Evolutionary conservation across 2,113 vertebrate genomes (phyloP).

Genomic region (Corythornis vintsioides): DNA sequence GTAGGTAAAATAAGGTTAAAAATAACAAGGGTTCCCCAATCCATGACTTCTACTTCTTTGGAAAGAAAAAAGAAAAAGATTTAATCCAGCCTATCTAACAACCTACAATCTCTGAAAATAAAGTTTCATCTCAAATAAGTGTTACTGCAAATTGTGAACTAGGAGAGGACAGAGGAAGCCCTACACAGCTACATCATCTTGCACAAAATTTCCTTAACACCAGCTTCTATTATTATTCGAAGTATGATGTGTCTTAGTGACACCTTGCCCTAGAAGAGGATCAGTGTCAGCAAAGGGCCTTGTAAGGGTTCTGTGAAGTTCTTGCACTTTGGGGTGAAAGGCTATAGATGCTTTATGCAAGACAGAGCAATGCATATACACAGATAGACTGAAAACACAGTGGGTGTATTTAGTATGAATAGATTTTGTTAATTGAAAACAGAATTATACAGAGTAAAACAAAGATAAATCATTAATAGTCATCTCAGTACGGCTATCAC

Average conservation of each 20-base stretch:
- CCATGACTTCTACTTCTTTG: not conserved
- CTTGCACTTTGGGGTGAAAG: not conserved
- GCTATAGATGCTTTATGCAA: not conserved
- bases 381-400: not conserved
- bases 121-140: not conserved
- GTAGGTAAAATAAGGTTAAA: not conserved
- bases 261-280: not conserved
- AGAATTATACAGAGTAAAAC: not conserved
- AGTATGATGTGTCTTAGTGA: not conserved
- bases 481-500: not conserved
- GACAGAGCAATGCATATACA: not conserved
- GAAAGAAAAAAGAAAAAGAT: not conserved
- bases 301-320: not conserved
- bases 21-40: not conserved
- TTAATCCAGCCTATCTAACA: not conserved
- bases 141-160: not conserved
- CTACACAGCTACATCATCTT: not conserved
- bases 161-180: not conserved
- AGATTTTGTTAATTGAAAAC: not conserved
- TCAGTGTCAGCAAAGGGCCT: not conserved
- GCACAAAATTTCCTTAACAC: not conserved
- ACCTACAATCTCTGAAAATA: not conserved
- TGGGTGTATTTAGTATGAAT: accelerated
- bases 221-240: not conserved
- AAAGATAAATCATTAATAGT: not conserved